Evolutionary conservation across 2,113 vertebrate genomes (phyloP), one percentile per base, ranked within the genome.

Genomic region (Prionailurus bengalensis): DNA sequence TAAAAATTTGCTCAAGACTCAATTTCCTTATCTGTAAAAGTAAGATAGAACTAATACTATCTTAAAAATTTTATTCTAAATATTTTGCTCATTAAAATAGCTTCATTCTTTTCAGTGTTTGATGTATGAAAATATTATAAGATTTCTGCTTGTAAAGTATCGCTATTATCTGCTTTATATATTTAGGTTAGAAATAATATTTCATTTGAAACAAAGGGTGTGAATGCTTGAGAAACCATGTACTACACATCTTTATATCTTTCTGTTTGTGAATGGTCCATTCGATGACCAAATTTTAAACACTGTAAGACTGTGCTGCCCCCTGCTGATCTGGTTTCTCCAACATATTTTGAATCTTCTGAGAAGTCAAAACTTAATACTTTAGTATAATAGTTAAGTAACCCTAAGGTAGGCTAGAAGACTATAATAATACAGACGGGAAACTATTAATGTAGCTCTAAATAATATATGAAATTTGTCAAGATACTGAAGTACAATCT

Each of bases 231-330:
- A 94, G 87, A 96, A 91, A 16, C 14, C 31, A 63, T 2, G 29
- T 13, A 63, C 53, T n/a, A 33, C 4, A 33, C 48, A 42, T 79
- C n/a, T 90, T 68, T 31, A 36, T 31, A 42, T 31, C 14, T 39
- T 93, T 48, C 55, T 63, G 63, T 88, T 97, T 76, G 51, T 95
- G 17, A 97, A 84, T 29, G 84, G 92, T 89, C 97, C 93, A 89
- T 89, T 91, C 66, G 45, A 89, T 53, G 53, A 87, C 92, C 97
- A 94, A n/a, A 96, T 90, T 95, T 89, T 76, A 76, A 88, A 90
- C 70, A 94, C 13, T 65, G 39, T 94, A 79, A 97, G 96, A 82
- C 12, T 65, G 74, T 98, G 97, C 97, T 98, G 98, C 97, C 97
- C 97, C 93, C 98, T 98, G 92, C 96, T 85, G 97, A 94, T 53